A percentile compares a stretch with the other conserved stretches of the same genome.
phyloP scores from a whole-genome alignment of 2,113 vertebrate species.

The Erythrolamprus reginae region DNA sequence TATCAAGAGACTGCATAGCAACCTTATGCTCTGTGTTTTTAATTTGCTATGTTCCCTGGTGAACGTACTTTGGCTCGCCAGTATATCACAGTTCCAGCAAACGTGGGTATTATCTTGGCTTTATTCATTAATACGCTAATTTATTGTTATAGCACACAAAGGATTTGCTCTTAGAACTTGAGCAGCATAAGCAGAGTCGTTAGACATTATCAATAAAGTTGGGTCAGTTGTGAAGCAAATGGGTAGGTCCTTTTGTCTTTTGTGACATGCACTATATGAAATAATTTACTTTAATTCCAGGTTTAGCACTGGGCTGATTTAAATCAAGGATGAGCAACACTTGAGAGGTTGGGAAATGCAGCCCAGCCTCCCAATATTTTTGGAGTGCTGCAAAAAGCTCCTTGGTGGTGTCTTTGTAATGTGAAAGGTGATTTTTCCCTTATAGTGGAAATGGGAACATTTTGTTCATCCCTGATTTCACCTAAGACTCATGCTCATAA shows the following conservation, averaged over 20 bases:
- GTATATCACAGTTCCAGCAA: not conserved
- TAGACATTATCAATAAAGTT: slow-evolving; percentile 4
- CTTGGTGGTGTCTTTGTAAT: not conserved
- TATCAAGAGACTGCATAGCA: slow-evolving; percentile 20
- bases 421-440: not conserved
- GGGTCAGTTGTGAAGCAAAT: not conserved
- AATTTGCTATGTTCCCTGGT: slow-evolving; percentile 7
- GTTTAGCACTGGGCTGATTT: not conserved
- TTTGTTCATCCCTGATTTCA: not conserved
- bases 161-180: slow-evolving; percentile 22
- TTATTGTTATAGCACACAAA: slow-evolving; percentile 18
- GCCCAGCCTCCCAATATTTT: not conserved
- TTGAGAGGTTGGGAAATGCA: not conserved
- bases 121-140: slow-evolving; percentile 27
- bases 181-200: not conserved
- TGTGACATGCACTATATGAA: not conserved
- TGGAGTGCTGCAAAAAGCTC: not conserved
- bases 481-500: not conserved
- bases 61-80: slow-evolving; percentile 2
- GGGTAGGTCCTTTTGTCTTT: not conserved
- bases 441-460: not conserved
- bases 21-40: slow-evolving; percentile 15
- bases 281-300: not conserved
- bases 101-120: not conserved
- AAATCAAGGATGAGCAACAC: not conserved